Conservation (phyloP, 2,113 vertebrate species). For the Sakesphorus luctuosus region DNA sequence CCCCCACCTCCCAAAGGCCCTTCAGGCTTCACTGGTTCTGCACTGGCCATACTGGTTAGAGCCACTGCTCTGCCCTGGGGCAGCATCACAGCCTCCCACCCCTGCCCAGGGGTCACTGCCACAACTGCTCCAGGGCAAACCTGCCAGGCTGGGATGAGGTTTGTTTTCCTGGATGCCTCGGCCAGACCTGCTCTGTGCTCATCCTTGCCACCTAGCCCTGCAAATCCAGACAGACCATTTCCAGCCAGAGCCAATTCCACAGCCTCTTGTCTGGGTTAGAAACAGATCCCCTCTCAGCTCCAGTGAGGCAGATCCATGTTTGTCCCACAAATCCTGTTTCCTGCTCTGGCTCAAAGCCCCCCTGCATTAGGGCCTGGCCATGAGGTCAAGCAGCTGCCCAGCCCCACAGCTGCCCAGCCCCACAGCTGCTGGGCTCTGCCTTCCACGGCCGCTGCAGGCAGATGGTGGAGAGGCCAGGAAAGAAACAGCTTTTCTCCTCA, state of each 20-base stretch:
- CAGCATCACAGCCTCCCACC: background rate
- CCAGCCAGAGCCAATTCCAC: background rate
- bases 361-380: background rate
- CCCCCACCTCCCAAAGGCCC: background rate
- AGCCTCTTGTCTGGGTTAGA: background rate
- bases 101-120: background rate
- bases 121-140: background rate
- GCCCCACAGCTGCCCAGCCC: background rate
- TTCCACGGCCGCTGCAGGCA: conserved; percentile 9
- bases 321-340: background rate
- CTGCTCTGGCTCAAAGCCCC: background rate
- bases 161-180: background rate
- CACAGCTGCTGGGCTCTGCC: conserved; percentile 40
- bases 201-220: background rate
- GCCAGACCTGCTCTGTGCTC: background rate
- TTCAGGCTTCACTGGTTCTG: conserved; percentile 28
- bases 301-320: background rate
- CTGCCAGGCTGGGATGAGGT: background rate
- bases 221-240: background rate
- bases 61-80: background rate
- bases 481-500: conserved; percentile 14
- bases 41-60: background rate
- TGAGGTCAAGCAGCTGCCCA: background rate
- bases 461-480: conserved; percentile 27
- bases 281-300: background rate